Percentiles rank a stretch among this genome's conserved stretches.
phyloP scores from a whole-genome alignment of 2,113 vertebrate genomes.

The Brachyhypopomus gauderio region DNA sequence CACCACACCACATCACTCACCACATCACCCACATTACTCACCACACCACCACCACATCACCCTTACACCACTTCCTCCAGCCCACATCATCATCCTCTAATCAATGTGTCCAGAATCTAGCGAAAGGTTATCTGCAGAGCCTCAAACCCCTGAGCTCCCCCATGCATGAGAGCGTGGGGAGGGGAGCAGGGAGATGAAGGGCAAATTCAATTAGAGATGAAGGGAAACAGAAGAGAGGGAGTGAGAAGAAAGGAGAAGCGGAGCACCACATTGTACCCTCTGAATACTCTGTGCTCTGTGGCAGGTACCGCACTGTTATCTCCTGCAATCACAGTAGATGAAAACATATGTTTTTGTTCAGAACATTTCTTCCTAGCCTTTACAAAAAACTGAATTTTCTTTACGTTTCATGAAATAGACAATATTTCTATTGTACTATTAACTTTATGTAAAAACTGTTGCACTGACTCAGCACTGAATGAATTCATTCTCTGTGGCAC shows the following conservation, averaged over 20 bases:
- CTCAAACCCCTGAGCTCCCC: constrained; percentile 23
- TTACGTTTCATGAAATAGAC: background rate
- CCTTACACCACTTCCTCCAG: too few relatives aligned
- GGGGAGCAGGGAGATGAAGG: background rate
- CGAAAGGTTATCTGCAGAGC: constrained; percentile 7
- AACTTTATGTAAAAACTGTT: background rate
- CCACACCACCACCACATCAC: too few relatives aligned
- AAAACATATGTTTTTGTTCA: too few relatives aligned
- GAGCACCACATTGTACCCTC: background rate
- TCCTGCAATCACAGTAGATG: too few relatives aligned
- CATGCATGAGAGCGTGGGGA: constrained; percentile 1
- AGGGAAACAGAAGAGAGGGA: background rate
- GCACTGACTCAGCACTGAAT: too few relatives aligned
- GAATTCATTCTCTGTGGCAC: background rate
- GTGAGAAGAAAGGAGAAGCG: background rate
- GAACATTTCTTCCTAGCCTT: too few relatives aligned
- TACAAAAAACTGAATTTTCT: too few relatives aligned
- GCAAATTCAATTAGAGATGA: constrained; percentile 13
- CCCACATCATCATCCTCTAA: too few relatives aligned
- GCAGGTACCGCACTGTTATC: too few relatives aligned
- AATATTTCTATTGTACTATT: background rate
- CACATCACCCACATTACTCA: too few relatives aligned
- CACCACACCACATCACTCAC: too few relatives aligned
- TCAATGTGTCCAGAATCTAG: too few relatives aligned
- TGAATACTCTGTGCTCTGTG: background rate